Percentiles rank a stretch among this genome's conserved stretches.
These are phyloP conservation scores for Rhinopomastus cyanomelas DNA, from an alignment of 2,113 vertebrate genomes.

Conservation along the genomic window DNA sequence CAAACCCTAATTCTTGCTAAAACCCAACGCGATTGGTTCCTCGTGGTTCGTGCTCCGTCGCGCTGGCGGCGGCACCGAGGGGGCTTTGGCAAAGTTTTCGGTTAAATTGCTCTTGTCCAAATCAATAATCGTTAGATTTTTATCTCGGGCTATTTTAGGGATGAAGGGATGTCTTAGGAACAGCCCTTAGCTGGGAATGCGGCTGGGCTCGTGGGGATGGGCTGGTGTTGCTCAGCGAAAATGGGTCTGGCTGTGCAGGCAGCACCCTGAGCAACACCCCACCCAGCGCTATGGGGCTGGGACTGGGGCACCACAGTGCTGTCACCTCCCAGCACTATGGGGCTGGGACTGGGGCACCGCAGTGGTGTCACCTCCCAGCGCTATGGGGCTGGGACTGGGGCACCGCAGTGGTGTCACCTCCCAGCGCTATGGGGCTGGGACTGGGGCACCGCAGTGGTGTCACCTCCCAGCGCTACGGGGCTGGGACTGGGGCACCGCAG, in stretches of 20 bases:
- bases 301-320: background rate
- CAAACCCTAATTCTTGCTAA: no score
- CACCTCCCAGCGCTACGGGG: no score
- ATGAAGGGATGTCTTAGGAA: background rate
- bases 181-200: background rate
- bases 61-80: background rate
- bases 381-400: no score
- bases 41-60: no score
- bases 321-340: no score
- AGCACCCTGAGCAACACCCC: background rate
- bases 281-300: background rate
- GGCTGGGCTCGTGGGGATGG: background rate
- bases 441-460: background rate
- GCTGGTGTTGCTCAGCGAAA: background rate
- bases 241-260: background rate
- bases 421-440: background rate
- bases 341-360: no score
- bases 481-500: no score
- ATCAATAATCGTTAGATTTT: constrained; percentile 66
- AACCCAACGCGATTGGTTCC: no score
- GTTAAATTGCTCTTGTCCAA: constrained; percentile 43
- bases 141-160: constrained; percentile 67
- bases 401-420: no score
- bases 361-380: no score
- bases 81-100: background rate